phyloP scores from a whole-genome alignment of 2,797 vertebrate species.

The Xiphorhynchus erythropygius region DNA sequence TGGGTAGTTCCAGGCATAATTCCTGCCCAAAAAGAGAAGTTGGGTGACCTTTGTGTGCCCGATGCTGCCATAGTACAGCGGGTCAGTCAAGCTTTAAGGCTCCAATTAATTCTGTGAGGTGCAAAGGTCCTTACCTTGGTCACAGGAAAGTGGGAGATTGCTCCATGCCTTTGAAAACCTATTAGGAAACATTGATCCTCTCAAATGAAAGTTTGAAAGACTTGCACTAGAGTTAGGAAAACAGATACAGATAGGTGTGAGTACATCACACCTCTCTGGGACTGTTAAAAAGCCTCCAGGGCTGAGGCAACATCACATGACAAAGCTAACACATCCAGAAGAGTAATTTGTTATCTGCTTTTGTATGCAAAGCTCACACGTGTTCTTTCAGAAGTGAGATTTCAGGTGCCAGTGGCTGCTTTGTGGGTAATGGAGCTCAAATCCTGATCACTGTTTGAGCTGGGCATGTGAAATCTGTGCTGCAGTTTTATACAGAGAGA shows the following conservation, averaged over 20 bases:
- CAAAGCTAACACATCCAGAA: not conserved
- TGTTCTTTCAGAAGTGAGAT: not conserved
- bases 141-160: not conserved
- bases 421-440: not conserved
- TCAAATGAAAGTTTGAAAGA: conserved; percentile 35
- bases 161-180: conserved; percentile 28
- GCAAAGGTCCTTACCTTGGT: not conserved
- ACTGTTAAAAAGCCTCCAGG: not conserved
- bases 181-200: conserved; percentile 15
- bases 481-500: not conserved
- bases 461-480: not conserved
- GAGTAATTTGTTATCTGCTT: conserved; percentile 17
- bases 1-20: not conserved
- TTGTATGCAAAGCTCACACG: conserved; percentile 15
- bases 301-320: not conserved
- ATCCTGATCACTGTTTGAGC: not conserved
- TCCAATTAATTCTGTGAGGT: conserved; percentile 9
- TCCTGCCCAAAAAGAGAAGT: not conserved
- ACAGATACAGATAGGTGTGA: conserved; percentile 3
- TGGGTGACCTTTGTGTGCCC: not conserved
- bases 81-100: not conserved
- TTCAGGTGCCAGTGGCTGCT: not conserved
- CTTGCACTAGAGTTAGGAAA: conserved; percentile 12
- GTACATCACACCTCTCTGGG: not conserved
- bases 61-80: not conserved